Evolutionary conservation across 2,113 vertebrate genomes (phyloP).

Genomic region (Clarias magur): DNA sequence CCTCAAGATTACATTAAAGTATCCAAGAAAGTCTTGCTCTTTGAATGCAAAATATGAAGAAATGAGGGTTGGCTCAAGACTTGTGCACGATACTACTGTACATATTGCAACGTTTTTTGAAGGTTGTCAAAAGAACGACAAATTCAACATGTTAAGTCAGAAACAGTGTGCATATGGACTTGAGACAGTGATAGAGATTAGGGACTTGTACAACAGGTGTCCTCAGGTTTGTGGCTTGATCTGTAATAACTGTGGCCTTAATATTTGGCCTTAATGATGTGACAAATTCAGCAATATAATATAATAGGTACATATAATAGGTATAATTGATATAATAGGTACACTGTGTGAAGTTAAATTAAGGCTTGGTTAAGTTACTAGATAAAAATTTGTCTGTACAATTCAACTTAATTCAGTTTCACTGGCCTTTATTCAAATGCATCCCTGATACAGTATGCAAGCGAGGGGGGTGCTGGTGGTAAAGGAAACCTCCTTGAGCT

Average conservation of each 20-base stretch:
- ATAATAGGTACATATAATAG: background rate
- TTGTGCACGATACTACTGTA: too few relatives aligned
- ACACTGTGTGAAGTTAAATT: background rate
- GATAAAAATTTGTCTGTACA: background rate
- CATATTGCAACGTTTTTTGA: background rate
- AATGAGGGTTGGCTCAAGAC: too few relatives aligned
- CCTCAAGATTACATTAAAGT: too few relatives aligned
- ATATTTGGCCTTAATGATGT: background rate
- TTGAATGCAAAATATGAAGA: too few relatives aligned
- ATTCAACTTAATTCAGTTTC: background rate
- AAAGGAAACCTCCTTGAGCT: background rate
- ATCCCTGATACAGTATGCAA: background rate
- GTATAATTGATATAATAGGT: background rate
- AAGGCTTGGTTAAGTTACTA: background rate
- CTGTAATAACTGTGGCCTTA: conserved; percentile 20
- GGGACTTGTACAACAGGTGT: conserved; percentile 26
- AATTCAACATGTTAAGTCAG: background rate
- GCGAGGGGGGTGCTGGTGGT: background rate
- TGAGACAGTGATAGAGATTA: background rate
- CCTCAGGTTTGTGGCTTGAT: conserved; percentile 55
- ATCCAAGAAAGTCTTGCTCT: too few relatives aligned
- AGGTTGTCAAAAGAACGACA: background rate
- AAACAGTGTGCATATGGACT: background rate
- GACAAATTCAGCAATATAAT: background rate
- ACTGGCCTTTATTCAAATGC: background rate